Evolutionary conservation across 2,888 invertebrate genomes (phyloP).

Genomic region (Epistrophe eligans): DNA sequence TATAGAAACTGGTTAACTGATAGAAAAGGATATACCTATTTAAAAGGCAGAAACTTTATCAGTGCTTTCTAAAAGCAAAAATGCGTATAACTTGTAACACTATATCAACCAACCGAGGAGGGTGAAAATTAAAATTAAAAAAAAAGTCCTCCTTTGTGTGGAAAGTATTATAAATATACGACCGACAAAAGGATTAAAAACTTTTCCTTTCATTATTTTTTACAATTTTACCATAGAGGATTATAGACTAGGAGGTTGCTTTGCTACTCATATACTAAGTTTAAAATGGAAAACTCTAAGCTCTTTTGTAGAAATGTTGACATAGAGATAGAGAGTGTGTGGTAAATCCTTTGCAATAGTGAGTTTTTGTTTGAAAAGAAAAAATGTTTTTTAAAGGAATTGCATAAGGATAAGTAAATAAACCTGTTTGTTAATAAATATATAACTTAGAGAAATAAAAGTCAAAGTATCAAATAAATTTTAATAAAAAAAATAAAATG

Average conservation of each 20-base stretch:
- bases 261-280: neutral
- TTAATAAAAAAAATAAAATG: too few species aligned
- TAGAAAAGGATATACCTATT: conserved; percentile 21
- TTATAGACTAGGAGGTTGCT: conserved; percentile 18
- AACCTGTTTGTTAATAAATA: neutral
- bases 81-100: conserved; percentile 3
- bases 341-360: neutral
- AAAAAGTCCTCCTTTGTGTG: conserved; percentile 34
- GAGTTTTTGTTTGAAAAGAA: neutral
- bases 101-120: neutral
- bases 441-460: neutral
- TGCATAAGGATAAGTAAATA: neutral
- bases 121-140: neutral
- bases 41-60: neutral
- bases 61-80: neutral
- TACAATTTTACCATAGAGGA: conserved; percentile 19
- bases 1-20: conserved; percentile 46
- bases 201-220: conserved; percentile 57
- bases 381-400: neutral
- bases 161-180: conserved; percentile 18
- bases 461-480: too few species aligned
- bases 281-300: neutral
- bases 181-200: conserved; percentile 60
- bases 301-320: neutral
- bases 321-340: neutral